A percentile compares a stretch with the other conserved stretches of the same genome.
phyloP scores from a whole-genome alignment of 2,888 invertebrate genomes.

The Acleris emargana region DNA sequence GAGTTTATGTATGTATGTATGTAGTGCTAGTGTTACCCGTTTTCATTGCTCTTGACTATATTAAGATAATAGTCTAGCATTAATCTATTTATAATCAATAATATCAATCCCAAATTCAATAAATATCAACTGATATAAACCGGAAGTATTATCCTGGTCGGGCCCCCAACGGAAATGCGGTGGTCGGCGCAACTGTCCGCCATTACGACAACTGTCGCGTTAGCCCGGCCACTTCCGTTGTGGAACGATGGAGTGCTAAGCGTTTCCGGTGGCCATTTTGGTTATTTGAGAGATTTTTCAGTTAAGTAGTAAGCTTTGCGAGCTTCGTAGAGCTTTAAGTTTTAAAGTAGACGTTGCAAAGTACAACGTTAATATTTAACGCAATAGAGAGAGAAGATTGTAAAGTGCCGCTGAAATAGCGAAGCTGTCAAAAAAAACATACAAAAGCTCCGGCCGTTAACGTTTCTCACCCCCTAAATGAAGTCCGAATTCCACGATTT shows the following conservation, averaged over 20 bases:
- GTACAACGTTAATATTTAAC: too few relatives aligned
- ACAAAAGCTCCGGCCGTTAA: too few relatives aligned
- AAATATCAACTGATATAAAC: constrained; percentile 31
- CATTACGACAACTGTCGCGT: constrained; percentile 34
- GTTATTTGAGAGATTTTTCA: constrained; percentile 21
- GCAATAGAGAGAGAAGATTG: too few relatives aligned
- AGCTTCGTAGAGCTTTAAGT: not conserved
- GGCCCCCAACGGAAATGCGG: constrained; percentile 45
- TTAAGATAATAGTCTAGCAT: too few relatives aligned
- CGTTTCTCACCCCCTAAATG: too few relatives aligned
- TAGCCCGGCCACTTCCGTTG: constrained; percentile 45
- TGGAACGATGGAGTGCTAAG: constrained; percentile 45
- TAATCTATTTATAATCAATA: constrained; percentile 12
- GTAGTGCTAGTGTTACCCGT: too few relatives aligned
- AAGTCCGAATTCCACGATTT: too few relatives aligned
- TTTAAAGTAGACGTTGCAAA: not conserved
- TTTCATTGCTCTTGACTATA: too few relatives aligned
- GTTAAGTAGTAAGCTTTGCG: constrained; percentile 1
- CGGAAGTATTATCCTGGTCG: constrained; percentile 25
- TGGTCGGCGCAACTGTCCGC: constrained; percentile 34
- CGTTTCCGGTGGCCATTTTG: constrained; percentile 43
- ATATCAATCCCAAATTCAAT: constrained; percentile 31
- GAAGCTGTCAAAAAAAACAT: too few relatives aligned
- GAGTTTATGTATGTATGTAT: too few relatives aligned
- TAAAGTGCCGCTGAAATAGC: too few relatives aligned